Percentiles rank a stretch among this genome's conserved stretches.
Evolutionary conservation across 2,888 invertebrate genomes (phyloP).

Genomic region (Caenorhabditis sp.): DNA sequence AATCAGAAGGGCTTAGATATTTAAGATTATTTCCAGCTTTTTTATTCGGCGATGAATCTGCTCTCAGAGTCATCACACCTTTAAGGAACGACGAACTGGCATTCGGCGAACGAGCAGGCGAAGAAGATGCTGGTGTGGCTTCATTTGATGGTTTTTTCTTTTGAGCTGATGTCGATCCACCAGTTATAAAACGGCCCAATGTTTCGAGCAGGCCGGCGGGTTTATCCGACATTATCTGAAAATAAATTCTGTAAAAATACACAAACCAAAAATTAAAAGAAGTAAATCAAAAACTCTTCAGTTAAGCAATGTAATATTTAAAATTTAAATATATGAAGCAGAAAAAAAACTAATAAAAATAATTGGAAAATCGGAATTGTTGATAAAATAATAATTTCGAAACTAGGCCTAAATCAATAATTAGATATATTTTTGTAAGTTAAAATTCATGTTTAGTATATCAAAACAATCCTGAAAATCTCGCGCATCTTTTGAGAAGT

Average conservation of each 20-base stretch:
- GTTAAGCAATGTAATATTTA: no score
- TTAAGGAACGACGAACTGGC: conserved; percentile 14
- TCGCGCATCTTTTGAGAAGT: background rate
- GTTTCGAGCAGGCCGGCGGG: conserved; percentile 36
- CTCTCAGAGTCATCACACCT: conserved; percentile 11
- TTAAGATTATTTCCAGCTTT: conserved; percentile 8
- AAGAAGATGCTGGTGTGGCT: background rate
- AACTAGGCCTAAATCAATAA: background rate
- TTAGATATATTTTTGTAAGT: background rate
- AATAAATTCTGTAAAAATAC: background rate
- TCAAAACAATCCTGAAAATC: background rate
- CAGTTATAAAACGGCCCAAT: conserved; percentile 35
- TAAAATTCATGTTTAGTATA: background rate
- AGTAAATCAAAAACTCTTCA: background rate
- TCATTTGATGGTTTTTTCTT: conserved; percentile 7
- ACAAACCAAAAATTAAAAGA: background rate
- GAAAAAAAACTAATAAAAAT: background rate
- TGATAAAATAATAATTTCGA: background rate
- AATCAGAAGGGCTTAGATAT: conserved; percentile 29
- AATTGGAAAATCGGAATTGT: background rate
- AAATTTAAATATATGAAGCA: no score
- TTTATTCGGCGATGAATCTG: conserved; percentile 1
- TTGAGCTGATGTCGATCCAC: conserved; percentile 5
- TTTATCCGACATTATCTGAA: conserved; percentile 41
- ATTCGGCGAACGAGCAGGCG: background rate